A percentile compares a stretch with the other conserved stretches of the same genome.
These are phyloP conservation scores for Apis florea DNA, from an alignment of 1,140 invertebrate genomes.

Conservation along the genomic window DNA sequence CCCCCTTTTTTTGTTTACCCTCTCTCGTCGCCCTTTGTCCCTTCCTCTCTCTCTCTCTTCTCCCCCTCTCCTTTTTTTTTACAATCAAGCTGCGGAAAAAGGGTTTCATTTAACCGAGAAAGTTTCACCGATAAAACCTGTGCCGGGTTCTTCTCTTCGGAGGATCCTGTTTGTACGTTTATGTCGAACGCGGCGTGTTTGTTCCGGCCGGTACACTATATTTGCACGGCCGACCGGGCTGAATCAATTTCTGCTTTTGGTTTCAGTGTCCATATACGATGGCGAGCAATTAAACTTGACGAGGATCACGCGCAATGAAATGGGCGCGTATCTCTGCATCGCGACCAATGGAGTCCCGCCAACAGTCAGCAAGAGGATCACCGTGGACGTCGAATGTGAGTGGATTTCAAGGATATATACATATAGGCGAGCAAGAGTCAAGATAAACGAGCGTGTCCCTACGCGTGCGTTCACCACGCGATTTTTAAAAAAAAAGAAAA, in stretches of 20 bases:
- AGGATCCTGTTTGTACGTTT: slow-evolving; percentile 51
- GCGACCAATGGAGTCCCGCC: slow-evolving; percentile 92
- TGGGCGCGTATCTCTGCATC: slow-evolving; percentile 93
- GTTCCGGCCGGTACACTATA: slow-evolving; percentile 25
- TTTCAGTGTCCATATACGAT: slow-evolving; percentile 88
- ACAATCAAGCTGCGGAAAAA: not conserved
- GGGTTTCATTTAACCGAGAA: slow-evolving; percentile 41
- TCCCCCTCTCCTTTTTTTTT: not conserved
- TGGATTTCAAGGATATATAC: slow-evolving; percentile 65
- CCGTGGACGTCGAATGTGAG: slow-evolving; percentile 94
- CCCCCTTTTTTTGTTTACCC: slow-evolving; percentile 1
- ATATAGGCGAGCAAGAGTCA: not conserved
- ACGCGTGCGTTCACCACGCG: not conserved
- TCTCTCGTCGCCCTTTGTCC: too few species aligned
- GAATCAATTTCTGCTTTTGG: slow-evolving; percentile 63
- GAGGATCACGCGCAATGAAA: slow-evolving; percentile 91
- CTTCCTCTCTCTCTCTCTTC: not conserved
- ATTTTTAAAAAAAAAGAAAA: too few species aligned
- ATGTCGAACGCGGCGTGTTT: slow-evolving; percentile 35
- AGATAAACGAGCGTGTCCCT: slow-evolving; percentile 1
- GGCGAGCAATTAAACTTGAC: slow-evolving; percentile 91
- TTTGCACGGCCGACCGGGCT: slow-evolving; percentile 51
- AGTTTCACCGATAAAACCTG: slow-evolving; percentile 28
- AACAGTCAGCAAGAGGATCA: slow-evolving; percentile 93
- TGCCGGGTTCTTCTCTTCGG: slow-evolving; percentile 12